A percentile compares a stretch with the other conserved stretches of the same genome.
phyloP scores from a whole-genome alignment of 2,113 vertebrate species.

The Dromas ardeola region DNA sequence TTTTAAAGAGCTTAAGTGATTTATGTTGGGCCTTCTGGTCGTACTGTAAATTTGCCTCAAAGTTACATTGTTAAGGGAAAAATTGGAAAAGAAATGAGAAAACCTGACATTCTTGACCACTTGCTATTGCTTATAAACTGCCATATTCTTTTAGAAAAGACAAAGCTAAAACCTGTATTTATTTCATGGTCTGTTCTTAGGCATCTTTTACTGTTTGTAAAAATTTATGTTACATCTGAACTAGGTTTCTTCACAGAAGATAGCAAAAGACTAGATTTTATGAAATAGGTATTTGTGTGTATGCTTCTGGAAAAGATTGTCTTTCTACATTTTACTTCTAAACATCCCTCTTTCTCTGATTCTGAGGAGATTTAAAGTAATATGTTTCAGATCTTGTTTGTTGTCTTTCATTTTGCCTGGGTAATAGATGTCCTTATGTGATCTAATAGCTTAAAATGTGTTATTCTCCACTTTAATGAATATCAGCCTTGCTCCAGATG shows the following conservation, averaged over 20 bases:
- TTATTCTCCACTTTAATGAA: not conserved
- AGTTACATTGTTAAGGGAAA: not conserved
- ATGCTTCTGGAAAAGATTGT: not conserved
- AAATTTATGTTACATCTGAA: not conserved
- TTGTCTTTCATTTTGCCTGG: not conserved
- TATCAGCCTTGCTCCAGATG: not conserved
- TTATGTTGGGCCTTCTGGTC: not conserved
- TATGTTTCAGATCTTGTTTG: not conserved
- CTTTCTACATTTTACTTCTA: not conserved
- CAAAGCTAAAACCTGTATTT: not conserved
- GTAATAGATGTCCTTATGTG: not conserved
- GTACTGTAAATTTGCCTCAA: not conserved
- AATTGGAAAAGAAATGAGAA: not conserved
- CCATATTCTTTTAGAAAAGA: not conserved
- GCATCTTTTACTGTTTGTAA: not conserved
- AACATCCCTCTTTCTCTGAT: not conserved
- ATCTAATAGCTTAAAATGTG: not conserved
- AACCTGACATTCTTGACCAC: not conserved
- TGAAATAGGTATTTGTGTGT: not conserved
- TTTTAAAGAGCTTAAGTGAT: not conserved
- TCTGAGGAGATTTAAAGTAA: not conserved
- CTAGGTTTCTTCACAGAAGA: not conserved
- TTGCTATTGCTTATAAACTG: not conserved
- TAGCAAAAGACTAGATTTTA: not conserved
- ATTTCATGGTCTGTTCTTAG: not conserved